Percentiles rank a stretch among this genome's conserved stretches.
Conservation (phyloP, 1,140 invertebrate species). For the Hyles euphorbiae region DNA sequence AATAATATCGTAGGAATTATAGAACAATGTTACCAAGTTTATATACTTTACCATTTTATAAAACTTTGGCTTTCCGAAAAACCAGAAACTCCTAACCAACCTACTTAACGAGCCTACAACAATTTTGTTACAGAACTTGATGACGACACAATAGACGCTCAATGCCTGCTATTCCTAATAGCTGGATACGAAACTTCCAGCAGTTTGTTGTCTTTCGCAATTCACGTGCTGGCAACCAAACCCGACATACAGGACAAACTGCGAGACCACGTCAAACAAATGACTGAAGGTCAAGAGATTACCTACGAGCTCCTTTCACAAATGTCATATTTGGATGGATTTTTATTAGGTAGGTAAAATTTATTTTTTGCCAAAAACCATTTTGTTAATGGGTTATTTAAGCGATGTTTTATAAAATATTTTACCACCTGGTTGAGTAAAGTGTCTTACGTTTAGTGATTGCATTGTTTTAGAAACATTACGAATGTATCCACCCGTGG, state of each 20-base stretch:
- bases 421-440: too few relatives aligned
- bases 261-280: slow-evolving; percentile 75
- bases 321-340: slow-evolving; percentile 75
- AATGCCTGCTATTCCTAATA: slow-evolving; percentile 65
- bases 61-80: too few relatives aligned
- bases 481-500: slow-evolving; percentile 77
- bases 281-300: slow-evolving; percentile 65
- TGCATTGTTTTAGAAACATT: slow-evolving; percentile 75
- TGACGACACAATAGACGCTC: slow-evolving; percentile 65
- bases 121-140: slow-evolving; percentile 51
- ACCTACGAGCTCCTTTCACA: slow-evolving; percentile 76
- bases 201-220: slow-evolving; percentile 73
- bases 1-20: background rate
- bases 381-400: too few relatives aligned
- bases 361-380: too few relatives aligned
- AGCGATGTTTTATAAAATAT: too few relatives aligned
- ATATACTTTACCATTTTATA: too few relatives aligned
- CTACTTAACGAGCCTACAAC: too few relatives aligned
- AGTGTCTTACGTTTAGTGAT: too few relatives aligned
- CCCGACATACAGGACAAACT: slow-evolving; percentile 79
- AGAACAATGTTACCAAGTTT: too few relatives aligned
- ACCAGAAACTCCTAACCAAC: too few relatives aligned
- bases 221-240: slow-evolving; percentile 77
- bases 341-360: slow-evolving; percentile 59
- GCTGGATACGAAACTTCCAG: slow-evolving; percentile 75